Evolutionary conservation across 1,140 invertebrate genomes (phyloP), one percentile per base, ranked within the genome.

Genomic region (Drosophila biarmipes): DNA sequence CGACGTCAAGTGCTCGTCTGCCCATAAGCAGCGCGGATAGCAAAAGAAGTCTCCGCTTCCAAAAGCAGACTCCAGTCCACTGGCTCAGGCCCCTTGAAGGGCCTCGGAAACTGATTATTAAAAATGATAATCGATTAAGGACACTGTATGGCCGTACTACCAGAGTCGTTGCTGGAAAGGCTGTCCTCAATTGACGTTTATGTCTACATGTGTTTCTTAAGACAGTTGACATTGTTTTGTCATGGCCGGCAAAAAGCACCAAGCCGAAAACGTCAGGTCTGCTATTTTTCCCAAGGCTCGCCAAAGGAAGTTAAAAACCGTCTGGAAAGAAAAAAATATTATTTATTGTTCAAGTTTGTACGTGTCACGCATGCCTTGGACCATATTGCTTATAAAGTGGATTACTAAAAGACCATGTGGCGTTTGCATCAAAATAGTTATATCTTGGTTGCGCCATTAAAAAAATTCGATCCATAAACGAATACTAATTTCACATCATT

Each of bases 61-160:
- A 38, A 24, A 3, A 64, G 43, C 14, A 63, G 15, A 21, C 51
- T 21, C 37, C 6, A 27, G 45, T 46, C 51, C 17, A 1, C 12
- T 14, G 29, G n/a, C 10, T 19, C n/a, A n/a, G 56, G 38, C 43
- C 14, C 24, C 27, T 35, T 21, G 42, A 62, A 78, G 49, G 49
- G 67, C 58, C 43, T 67, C 63, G 64, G 58, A 86, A 87, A 87
- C 78, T 90, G 89, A 90, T 91, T 91, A 91, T 91, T 90, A 91
- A 91, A 91, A 91, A 90, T 91, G 90, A 91, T 91, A 91, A 91
- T 91, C 86, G 90, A 91, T 89, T 89, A 84, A 77, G 67, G 79
- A 78, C 74, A 48, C 57, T 64, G 73, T 38, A 46, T 40, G 45
- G 69, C 43, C 29, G 21, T 29, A 7, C 3, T 71, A 59, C 34